Percentiles rank a stretch among this genome's conserved stretches.
Evolutionary conservation across 1,140 invertebrate genomes (phyloP).

Genomic region (Macrosteles quadrilineatus): DNA sequence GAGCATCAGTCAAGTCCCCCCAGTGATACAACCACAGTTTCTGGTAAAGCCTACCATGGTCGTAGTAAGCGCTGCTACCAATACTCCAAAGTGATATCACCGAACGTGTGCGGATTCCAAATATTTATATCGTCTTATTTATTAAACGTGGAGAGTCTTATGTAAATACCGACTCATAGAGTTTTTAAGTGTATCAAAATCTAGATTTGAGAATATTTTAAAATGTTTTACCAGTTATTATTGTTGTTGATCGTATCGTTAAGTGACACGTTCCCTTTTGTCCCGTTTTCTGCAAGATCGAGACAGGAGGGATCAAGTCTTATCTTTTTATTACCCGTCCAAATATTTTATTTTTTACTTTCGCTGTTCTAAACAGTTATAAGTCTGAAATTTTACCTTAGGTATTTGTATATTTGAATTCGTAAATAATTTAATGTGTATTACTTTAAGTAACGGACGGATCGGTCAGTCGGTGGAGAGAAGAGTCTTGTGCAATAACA

Average conservation of each 20-base stretch:
- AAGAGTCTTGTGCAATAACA: constrained; percentile 5
- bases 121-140: constrained; percentile 8
- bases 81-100: constrained; percentile 5
- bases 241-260: constrained; percentile 10
- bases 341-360: background rate
- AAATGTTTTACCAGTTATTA: background rate
- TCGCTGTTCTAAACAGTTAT: constrained; percentile 14
- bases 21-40: background rate
- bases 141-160: background rate
- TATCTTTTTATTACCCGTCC: too few species aligned
- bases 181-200: background rate
- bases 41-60: constrained; percentile 17
- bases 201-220: background rate
- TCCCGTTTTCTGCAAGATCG: too few species aligned
- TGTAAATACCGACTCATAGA: constrained; percentile 3
- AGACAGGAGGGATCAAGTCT: too few species aligned
- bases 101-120: constrained; percentile 10
- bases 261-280: background rate
- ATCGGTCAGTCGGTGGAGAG: background rate
- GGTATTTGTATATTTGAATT: constrained; percentile 10
- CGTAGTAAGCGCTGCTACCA: constrained; percentile 5
- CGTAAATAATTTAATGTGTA: constrained; percentile 7
- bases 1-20: constrained; percentile 17
- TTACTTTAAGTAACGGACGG: constrained; percentile 3
- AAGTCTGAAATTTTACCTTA: constrained; percentile 14